Percentiles rank a stretch among this genome's conserved stretches.
Evolutionary conservation across 2,113 vertebrate genomes (phyloP).

Genomic region (Brienomyrus longianalis): DNA sequence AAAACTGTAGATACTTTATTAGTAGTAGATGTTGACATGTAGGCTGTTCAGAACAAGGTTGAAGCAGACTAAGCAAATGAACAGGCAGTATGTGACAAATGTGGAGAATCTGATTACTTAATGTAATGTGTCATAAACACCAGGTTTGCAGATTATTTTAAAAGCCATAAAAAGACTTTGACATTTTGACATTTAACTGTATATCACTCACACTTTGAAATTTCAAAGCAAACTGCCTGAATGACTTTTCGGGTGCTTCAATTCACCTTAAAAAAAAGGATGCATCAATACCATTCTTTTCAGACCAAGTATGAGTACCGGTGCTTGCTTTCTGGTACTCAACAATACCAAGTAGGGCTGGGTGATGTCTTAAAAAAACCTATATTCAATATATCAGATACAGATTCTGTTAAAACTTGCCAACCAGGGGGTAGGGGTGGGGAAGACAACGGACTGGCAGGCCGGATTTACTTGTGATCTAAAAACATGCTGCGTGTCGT

Average conservation of each 20-base stretch:
- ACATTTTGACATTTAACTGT: neutral
- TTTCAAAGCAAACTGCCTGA: neutral
- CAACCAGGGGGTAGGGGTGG: neutral
- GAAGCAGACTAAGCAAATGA: neutral
- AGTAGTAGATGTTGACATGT: conserved; percentile 30
- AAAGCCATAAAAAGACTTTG: neutral
- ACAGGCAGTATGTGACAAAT: neutral
- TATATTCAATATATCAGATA: neutral
- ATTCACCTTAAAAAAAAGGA: neutral
- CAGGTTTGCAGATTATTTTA: neutral
- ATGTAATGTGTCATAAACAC: neutral
- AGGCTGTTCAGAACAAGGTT: conserved; percentile 23
- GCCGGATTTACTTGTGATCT: neutral
- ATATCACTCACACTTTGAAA: neutral
- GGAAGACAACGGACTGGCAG: neutral
- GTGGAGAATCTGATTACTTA: neutral
- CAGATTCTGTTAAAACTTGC: neutral
- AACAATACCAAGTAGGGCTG: neutral
- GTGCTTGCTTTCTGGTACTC: neutral
- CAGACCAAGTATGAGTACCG: neutral
- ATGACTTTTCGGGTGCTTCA: neutral
- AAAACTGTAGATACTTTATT: neutral
- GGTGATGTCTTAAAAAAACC: neutral
- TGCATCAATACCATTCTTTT: neutral
- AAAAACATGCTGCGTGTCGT: neutral